Evolutionary conservation across 1,140 invertebrate genomes (phyloP).

Genomic region (Aphidius gifuensis): DNA sequence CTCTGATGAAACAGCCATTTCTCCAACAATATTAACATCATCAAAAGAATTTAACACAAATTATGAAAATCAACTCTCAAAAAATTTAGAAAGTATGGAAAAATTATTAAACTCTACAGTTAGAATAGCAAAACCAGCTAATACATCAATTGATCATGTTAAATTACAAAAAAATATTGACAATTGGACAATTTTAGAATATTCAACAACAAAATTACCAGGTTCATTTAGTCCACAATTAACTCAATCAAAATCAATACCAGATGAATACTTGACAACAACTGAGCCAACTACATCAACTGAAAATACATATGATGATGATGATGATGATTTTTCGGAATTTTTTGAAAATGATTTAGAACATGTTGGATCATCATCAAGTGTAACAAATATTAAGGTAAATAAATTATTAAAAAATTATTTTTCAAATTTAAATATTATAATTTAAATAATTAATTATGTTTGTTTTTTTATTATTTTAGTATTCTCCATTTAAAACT

Average conservation of each 20-base stretch:
- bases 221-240: conserved; percentile 55
- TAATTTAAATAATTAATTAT: background rate
- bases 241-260: conserved; percentile 69
- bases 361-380: conserved; percentile 59
- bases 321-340: conserved; percentile 31
- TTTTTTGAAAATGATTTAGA: conserved; percentile 49
- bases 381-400: conserved; percentile 30
- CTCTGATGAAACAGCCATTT: conserved; percentile 53
- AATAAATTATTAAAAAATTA: conserved; percentile 5
- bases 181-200: conserved; percentile 78
- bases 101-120: conserved; percentile 37
- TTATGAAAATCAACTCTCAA: conserved; percentile 41
- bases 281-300: conserved; percentile 42
- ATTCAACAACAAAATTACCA: conserved; percentile 27
- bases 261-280: conserved; percentile 72
- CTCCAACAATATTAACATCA: conserved; percentile 13
- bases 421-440: conserved; percentile 5
- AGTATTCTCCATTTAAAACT: too few relatives aligned
- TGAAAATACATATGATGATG: conserved; percentile 25
- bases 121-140: conserved; percentile 38
- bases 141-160: conserved; percentile 66
- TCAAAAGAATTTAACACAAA: conserved; percentile 31
- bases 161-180: conserved; percentile 79
- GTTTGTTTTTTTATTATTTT: too few relatives aligned
- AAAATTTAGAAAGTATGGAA: conserved; percentile 29